These are phyloP conservation scores for Kradibia gibbosae DNA, from an alignment of 1,140 invertebrate species.

Conservation along the genomic window DNA sequence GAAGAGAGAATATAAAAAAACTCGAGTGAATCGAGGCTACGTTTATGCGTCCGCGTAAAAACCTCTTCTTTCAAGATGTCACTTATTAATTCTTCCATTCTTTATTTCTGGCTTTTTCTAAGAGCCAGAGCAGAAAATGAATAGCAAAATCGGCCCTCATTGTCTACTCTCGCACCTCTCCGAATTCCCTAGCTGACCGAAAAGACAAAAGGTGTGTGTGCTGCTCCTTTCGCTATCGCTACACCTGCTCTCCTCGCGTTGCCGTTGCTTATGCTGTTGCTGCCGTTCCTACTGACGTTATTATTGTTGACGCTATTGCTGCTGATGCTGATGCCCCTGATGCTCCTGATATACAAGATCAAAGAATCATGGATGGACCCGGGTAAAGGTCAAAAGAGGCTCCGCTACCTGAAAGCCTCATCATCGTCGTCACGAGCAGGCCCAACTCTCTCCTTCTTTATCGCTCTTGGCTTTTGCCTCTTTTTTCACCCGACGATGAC, in stretches of 20 bases:
- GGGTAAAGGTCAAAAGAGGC: conserved; percentile 67
- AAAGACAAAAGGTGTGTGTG: conserved; percentile 56
- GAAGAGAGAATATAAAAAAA: not conserved
- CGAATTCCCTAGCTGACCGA: conserved; percentile 58
- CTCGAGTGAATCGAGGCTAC: conserved; percentile 50
- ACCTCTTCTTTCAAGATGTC: conserved; percentile 68
- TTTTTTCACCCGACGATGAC: conserved; percentile 58
- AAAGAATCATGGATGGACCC: conserved; percentile 57
- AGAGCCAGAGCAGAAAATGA: conserved; percentile 57
- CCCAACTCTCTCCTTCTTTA: conserved; percentile 15
- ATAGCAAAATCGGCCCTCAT: conserved; percentile 57
- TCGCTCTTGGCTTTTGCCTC: conserved; percentile 30
- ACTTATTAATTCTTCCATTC: conserved; percentile 71
- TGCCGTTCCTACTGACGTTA: not conserved
- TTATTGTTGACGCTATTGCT: not conserved
- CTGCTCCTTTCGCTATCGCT: conserved; percentile 18
- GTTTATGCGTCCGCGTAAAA: conserved; percentile 61
- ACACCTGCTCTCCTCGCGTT: too few species aligned
- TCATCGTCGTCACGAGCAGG: conserved; percentile 52
- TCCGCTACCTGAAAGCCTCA: conserved; percentile 64
- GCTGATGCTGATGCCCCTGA: not conserved
- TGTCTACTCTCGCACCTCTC: conserved; percentile 49
- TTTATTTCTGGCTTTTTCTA: conserved; percentile 50
- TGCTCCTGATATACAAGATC: conserved; percentile 40
- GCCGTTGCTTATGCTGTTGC: conserved; percentile 37